Base-by-base conservation (phyloP, 1,140 invertebrate species). In the Nylanderia fulva region DNA sequence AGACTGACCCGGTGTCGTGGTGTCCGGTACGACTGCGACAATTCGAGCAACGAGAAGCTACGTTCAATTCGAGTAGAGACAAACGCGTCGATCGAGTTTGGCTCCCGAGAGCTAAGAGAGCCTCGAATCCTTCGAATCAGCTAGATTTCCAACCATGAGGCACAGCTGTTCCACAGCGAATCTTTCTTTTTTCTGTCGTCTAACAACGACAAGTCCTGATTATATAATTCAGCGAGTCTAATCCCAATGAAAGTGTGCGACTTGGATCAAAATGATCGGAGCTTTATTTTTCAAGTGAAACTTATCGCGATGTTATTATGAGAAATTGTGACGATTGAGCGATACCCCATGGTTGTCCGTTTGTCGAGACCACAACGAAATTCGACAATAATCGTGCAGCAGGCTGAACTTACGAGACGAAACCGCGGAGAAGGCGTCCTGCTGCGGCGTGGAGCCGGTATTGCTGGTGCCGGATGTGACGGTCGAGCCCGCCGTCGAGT, bases 1-100 rank as follows among this genome's bases (percentile, higher is more conserved):
- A 0, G 93, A 77, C 61, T 94, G 94, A 1, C 97, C 97, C 33
- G 97, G 96, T 56, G 96, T 96, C 61, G 97, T 96, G 24, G 97
- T 96, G 89, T 97, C 97, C 63, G 97, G 97, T 39, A 97, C 94
- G 93, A 97, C 97, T 97, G 83, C 18, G 68, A 60, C 27, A 45
- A 48, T 76, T 64, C 52, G 15, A 33, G 56, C 54, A 79, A 72
- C 75, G 45, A 84, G 66, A 64, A n/a, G 79, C 84, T 63, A 56
- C 74, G 74, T 76, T 75, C 71, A 79, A 54, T 64, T 64, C n/a
- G 56, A 48, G 52, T 39, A 69, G 24, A 29, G 36, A 72, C 52
- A 42, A 42, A 42, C 21, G 8, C 9, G n/a, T 54, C 76, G 76
- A 27, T n/a, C n/a, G n/a, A n/a, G n/a, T 27, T 36, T 18, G 39